Evolutionary conservation across 2,888 invertebrate genomes (phyloP).

Genomic region (Geotrupes spiniger): DNA sequence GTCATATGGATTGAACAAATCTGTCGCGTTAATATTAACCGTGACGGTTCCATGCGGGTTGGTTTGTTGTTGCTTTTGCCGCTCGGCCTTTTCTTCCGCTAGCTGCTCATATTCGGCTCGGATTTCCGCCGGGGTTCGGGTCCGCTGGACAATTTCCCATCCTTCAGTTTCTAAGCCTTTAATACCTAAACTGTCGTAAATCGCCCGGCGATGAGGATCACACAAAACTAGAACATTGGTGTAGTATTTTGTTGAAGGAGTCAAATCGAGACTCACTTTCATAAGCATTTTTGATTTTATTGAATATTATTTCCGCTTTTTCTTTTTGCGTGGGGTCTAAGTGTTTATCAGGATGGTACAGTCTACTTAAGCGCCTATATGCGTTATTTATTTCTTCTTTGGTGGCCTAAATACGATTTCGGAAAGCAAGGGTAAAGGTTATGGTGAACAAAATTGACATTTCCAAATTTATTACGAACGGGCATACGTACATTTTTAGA

Average conservation of each 20-base stretch:
- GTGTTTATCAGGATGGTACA: constrained; percentile 98
- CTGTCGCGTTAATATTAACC: constrained; percentile 88
- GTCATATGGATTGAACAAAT: constrained; percentile 82
- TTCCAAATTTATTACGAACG: constrained; percentile 4
- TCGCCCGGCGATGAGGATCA: constrained; percentile 90
- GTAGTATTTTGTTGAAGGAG: background rate
- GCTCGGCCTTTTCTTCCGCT: constrained; percentile 81
- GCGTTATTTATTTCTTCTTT: constrained; percentile 91
- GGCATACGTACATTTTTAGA: constrained; percentile 69
- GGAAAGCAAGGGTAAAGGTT: constrained; percentile 12
- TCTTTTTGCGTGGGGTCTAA: constrained; percentile 75
- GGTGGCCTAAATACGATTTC: constrained; percentile 67
- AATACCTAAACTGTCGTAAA: constrained; percentile 89
- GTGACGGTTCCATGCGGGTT: constrained; percentile 89
- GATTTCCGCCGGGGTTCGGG: constrained; percentile 92
- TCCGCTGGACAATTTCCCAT: constrained; percentile 91
- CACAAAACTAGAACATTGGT: constrained; percentile 65
- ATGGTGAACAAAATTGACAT: constrained; percentile 6
- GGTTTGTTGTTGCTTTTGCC: constrained; percentile 82
- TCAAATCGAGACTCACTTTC: constrained; percentile 65
- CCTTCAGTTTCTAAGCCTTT: constrained; percentile 92
- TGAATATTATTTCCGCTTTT: constrained; percentile 90
- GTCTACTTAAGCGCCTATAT: constrained; percentile 84
- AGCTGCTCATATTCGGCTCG: constrained; percentile 93
- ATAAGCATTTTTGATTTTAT: constrained; percentile 89